Evolutionary conservation across 2,797 vertebrate species (phyloP).

Genomic region (Microctenopoma stevenorrisi): DNA sequence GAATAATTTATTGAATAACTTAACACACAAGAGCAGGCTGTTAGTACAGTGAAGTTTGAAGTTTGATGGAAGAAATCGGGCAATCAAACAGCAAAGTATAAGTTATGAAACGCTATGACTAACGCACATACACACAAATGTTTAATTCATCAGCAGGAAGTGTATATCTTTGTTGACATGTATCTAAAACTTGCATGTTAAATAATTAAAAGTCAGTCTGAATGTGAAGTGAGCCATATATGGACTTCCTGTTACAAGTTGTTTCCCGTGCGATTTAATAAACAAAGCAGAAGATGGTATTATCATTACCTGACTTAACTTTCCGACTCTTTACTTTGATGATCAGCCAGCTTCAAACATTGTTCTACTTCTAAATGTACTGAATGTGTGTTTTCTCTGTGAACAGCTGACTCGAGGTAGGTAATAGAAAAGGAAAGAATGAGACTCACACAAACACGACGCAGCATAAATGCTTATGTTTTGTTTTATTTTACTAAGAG

Average conservation of each 20-base stretch:
- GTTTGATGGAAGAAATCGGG: slow-evolving; percentile 38
- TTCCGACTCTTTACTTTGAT: too few relatives aligned
- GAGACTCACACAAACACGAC: too few relatives aligned
- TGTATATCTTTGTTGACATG: slow-evolving; percentile 31
- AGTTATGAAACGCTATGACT: slow-evolving; percentile 40
- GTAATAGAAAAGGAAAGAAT: not conserved
- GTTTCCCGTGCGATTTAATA: not conserved
- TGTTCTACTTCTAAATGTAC: too few relatives aligned
- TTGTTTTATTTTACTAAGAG: too few relatives aligned
- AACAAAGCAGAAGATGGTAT: not conserved
- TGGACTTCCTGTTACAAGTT: slow-evolving; percentile 1
- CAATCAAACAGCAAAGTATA: slow-evolving; percentile 15
- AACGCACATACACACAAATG: slow-evolving; percentile 30
- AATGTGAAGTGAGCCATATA: not conserved
- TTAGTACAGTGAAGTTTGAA: slow-evolving; percentile 27
- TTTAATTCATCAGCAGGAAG: slow-evolving; percentile 53
- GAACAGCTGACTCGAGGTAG: too few relatives aligned
- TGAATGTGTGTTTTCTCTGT: too few relatives aligned
- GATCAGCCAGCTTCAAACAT: too few relatives aligned
- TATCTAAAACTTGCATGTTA: slow-evolving; percentile 7
- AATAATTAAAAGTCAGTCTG: slow-evolving; percentile 12
- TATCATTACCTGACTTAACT: too few relatives aligned
- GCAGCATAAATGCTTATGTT: too few relatives aligned
- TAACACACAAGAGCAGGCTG: slow-evolving; percentile 1
- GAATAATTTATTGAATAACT: too few relatives aligned